These are phyloP conservation scores for Elgaria multicarinata DNA, from an alignment of 2,113 vertebrate species.

Conservation along the genomic window DNA sequence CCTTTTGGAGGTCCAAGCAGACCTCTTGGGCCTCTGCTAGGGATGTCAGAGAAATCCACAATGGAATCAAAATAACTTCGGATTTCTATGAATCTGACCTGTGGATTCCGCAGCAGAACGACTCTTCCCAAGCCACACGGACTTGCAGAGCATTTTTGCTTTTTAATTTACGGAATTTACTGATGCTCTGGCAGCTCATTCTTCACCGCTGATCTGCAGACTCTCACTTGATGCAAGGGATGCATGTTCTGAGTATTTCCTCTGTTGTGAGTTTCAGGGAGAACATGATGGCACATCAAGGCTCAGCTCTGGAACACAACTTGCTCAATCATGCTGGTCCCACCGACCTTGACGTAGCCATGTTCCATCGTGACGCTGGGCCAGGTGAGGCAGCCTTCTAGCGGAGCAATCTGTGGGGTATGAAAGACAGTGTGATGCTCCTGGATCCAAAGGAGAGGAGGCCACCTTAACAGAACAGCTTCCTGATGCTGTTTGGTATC, in stretches of 20 bases:
- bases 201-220: neutral
- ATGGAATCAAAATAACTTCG: too few species aligned
- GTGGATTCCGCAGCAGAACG: too few species aligned
- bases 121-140: too few species aligned
- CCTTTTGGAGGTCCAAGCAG: too few species aligned
- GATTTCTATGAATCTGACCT: too few species aligned
- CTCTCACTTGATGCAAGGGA: neutral
- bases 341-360: constrained; percentile 95
- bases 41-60: too few species aligned
- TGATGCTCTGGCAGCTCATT: neutral
- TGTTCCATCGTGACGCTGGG: constrained; percentile 93
- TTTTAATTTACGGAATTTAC: too few species aligned
- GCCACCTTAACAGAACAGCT: neutral
- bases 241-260: neutral
- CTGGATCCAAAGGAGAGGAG: neutral
- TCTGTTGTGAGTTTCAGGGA: constrained; percentile 80
- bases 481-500: rapidly evolving
- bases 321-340: constrained; percentile 89
- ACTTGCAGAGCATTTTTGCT: too few species aligned
- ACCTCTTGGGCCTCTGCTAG: neutral
- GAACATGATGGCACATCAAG: constrained; percentile 88
- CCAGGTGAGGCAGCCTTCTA: constrained; percentile 78
- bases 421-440: neutral
- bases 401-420: too few species aligned
- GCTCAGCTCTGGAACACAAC: constrained; percentile 84